A percentile compares a stretch with the other conserved stretches of the same genome.
These are phyloP conservation scores for Latrodectus geometricus DNA, from an alignment of 1,140 invertebrate species.

Conservation along the genomic window DNA sequence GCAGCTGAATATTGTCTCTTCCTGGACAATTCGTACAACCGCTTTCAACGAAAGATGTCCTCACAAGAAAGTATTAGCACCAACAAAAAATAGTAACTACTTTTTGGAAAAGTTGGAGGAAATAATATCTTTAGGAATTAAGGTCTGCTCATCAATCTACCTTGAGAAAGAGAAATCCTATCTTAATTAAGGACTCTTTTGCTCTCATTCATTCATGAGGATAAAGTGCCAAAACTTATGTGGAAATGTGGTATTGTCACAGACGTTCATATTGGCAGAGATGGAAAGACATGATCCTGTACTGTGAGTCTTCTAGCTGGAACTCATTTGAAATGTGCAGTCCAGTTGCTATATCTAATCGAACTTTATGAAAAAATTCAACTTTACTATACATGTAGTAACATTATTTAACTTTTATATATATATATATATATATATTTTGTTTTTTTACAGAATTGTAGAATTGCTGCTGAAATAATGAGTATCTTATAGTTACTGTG, in stretches of 20 bases:
- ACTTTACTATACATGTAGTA: too few relatives aligned
- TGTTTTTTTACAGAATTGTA: too few relatives aligned
- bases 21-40: neutral
- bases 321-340: neutral
- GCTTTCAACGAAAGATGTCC: neutral
- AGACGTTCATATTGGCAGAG: neutral
- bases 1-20: neutral
- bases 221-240: neutral
- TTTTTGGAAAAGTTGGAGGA: neutral
- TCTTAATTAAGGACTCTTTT: neutral
- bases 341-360: neutral
- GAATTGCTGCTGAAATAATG: too few relatives aligned
- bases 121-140: neutral
- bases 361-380: too few relatives aligned
- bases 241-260: neutral
- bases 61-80: neutral
- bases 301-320: neutral
- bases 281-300: neutral
- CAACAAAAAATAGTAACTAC: neutral
- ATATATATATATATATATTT: too few relatives aligned
- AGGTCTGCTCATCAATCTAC: conserved; percentile 9
- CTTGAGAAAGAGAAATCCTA: neutral
- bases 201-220: neutral
- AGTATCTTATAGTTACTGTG: too few relatives aligned
- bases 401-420: too few relatives aligned